Conservation (phyloP, 2,113 vertebrate genomes). For the Platysternon megacephalum region DNA sequence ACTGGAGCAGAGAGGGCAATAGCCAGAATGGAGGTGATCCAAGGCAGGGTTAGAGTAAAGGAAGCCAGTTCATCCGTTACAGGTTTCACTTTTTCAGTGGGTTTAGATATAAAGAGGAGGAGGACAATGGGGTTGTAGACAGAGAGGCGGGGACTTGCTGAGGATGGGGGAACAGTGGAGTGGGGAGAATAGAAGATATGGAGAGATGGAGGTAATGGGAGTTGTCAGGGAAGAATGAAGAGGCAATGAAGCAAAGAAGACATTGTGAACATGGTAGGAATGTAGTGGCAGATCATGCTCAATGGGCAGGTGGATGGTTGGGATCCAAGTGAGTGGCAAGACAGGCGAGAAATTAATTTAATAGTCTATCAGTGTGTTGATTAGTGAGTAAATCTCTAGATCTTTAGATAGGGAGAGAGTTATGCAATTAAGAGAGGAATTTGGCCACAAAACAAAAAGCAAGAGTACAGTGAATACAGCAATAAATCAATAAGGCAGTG, state of each 20-base stretch:
- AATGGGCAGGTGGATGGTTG: constrained; percentile 43
- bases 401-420: constrained; percentile 21
- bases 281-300: background rate
- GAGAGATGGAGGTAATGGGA: background rate
- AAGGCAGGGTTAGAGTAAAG: background rate
- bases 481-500: constrained; percentile 57
- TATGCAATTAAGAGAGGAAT: constrained; percentile 65
- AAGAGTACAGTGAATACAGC: constrained; percentile 28
- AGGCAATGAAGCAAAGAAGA: background rate
- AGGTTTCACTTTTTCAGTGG: background rate
- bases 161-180: background rate
- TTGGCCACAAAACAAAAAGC: constrained; percentile 60
- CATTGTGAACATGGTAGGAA: background rate
- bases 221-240: background rate
- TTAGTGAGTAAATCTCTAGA: constrained; percentile 52
- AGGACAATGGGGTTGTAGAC: background rate
- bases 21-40: background rate
- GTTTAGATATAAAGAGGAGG: background rate
- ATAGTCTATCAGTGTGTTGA: constrained; percentile 24
- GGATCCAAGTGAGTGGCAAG: constrained; percentile 31
- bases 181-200: background rate
- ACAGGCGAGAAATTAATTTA: constrained; percentile 10
- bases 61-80: accelerated
- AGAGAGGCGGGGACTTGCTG: background rate
- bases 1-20: background rate